Evolutionary conservation across 2,888 invertebrate genomes (phyloP).

Genomic region (Meta bourneti): DNA sequence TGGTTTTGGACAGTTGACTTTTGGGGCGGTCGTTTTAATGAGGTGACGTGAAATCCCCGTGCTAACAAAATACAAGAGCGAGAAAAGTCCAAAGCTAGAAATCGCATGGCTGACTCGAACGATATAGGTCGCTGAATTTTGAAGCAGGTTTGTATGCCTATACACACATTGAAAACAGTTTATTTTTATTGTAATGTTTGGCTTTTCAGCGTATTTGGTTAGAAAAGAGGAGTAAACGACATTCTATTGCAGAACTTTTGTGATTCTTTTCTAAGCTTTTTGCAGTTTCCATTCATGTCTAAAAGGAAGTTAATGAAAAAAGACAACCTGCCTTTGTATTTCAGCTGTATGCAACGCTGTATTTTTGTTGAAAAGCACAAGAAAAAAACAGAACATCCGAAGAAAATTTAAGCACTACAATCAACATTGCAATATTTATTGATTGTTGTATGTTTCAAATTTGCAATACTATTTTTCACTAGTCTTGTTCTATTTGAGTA

Average conservation of each 20-base stretch:
- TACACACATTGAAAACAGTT: not conserved
- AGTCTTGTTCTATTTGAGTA: not conserved
- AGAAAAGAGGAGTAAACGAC: not conserved
- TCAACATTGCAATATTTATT: not conserved
- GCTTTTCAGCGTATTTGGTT: not conserved
- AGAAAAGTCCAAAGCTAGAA: not conserved
- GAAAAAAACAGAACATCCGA: not conserved
- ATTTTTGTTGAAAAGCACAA: not conserved
- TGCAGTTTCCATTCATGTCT: not conserved
- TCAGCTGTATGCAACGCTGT: not conserved
- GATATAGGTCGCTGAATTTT: slow-evolving; percentile 29
- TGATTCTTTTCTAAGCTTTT: not conserved
- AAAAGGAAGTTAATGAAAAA: not conserved
- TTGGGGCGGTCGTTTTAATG: not conserved
- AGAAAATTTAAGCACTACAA: no score
- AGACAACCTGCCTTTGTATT: not conserved
- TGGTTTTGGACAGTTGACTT: slow-evolving; percentile 14
- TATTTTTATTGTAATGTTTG: not conserved
- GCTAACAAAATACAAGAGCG: not conserved
- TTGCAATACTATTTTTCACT: not conserved
- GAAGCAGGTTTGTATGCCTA: slow-evolving; percentile 20
- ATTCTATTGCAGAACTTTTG: not conserved
- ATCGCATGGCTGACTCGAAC: slow-evolving; percentile 6
- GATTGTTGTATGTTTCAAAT: not conserved
- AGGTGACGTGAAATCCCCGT: slow-evolving; percentile 14